These are phyloP conservation scores for Drosophila navojoa DNA, from an alignment of 1,140 invertebrate genomes.

Conservation along the genomic window DNA sequence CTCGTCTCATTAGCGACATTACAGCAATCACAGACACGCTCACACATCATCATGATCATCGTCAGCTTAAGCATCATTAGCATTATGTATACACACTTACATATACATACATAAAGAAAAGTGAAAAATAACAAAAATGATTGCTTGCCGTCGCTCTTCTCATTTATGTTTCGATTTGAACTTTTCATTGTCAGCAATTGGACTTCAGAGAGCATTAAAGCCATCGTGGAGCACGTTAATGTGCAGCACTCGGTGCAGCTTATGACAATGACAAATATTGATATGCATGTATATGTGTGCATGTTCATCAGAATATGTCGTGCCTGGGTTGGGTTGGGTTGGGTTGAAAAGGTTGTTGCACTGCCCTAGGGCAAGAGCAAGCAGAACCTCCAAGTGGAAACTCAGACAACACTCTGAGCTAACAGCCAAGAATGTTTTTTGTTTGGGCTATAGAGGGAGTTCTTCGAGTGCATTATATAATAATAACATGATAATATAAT, in stretches of 20 bases:
- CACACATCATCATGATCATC: slow-evolving; percentile 10
- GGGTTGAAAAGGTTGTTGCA: slow-evolving; percentile 20
- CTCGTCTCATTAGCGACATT: slow-evolving; percentile 57
- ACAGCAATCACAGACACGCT: slow-evolving; percentile 16
- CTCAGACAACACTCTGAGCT: background rate
- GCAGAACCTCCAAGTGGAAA: background rate
- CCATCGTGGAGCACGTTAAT: slow-evolving; percentile 18
- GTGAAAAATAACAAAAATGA: slow-evolving; percentile 61
- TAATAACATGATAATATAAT: too few relatives aligned
- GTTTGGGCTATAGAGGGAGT: too few relatives aligned
- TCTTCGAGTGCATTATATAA: too few relatives aligned
- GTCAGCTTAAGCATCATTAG: slow-evolving; percentile 19
- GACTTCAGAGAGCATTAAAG: slow-evolving; percentile 30
- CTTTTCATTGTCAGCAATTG: slow-evolving; percentile 75
- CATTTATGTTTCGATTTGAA: slow-evolving; percentile 65
- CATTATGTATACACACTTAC: background rate
- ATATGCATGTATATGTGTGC: slow-evolving; percentile 8
- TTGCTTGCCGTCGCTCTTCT: slow-evolving; percentile 17
- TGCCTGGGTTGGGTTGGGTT: background rate
- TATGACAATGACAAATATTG: slow-evolving; percentile 33
- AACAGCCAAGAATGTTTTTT: background rate
- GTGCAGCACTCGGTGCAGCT: background rate
- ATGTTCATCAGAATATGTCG: slow-evolving; percentile 4
- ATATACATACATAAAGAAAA: slow-evolving; percentile 51
- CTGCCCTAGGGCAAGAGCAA: slow-evolving; percentile 11